Evolutionary conservation across 2,797 vertebrate genomes (phyloP).

Genomic region (Enoplosus armatus): DNA sequence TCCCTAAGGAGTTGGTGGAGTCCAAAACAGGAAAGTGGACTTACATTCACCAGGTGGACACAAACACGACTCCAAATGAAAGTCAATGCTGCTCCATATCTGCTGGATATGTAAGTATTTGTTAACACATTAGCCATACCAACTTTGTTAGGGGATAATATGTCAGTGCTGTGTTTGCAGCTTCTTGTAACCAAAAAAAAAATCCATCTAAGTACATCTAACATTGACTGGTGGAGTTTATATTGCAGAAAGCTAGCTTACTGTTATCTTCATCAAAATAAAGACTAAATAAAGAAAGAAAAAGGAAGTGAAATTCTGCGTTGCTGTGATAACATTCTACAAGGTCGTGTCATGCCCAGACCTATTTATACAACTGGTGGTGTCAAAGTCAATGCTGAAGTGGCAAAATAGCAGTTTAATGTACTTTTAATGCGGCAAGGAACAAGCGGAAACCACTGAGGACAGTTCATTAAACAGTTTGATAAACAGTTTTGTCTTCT

Average conservation of each 20-base stretch:
- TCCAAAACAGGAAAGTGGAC: background rate
- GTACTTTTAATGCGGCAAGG: constrained; percentile 17
- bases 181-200: background rate
- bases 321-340: background rate
- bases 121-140: background rate
- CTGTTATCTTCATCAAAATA: background rate
- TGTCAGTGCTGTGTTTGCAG: background rate
- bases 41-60: background rate
- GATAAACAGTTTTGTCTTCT: constrained; percentile 48
- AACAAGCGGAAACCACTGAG: constrained; percentile 12
- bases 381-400: constrained; percentile 8
- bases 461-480: constrained; percentile 40
- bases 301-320: no score
- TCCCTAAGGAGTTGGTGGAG: background rate
- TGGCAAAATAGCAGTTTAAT: constrained; percentile 27
- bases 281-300: background rate
- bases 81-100: background rate
- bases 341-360: background rate
- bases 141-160: background rate
- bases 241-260: background rate
- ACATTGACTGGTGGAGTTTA: background rate
- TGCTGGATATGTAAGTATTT: background rate
- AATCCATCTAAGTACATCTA: background rate
- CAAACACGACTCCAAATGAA: background rate
- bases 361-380: background rate